phyloP scores from a whole-genome alignment of 2,888 invertebrate species.

The Acanthosepion pharaonis region DNA sequence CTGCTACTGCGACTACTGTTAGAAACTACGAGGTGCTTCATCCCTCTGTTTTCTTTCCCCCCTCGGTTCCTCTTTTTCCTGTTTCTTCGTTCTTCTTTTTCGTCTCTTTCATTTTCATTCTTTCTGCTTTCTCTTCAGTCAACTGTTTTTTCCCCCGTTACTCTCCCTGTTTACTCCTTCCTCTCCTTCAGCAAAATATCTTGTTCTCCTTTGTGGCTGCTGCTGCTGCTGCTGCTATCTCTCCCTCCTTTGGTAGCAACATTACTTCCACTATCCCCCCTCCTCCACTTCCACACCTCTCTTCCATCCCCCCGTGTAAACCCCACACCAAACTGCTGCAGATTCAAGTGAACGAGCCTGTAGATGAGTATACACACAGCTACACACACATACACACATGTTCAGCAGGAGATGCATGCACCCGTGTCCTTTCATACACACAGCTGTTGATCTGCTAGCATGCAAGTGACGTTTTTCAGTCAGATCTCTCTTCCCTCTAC shows the following conservation, averaged over 20 bases:
- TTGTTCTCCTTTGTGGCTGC: not conserved
- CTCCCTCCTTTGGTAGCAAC: no score
- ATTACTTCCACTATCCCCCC: no score
- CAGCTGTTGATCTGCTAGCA: not conserved
- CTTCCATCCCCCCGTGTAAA: not conserved
- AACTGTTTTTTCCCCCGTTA: not conserved
- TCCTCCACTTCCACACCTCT: not conserved
- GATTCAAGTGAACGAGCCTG: not conserved
- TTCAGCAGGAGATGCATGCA: not conserved
- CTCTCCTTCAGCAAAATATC: not conserved
- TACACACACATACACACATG: not conserved
- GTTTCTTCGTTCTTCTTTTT: not conserved
- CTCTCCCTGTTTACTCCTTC: not conserved
- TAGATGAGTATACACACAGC: not conserved
- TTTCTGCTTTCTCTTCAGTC: not conserved
- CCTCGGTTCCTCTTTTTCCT: not conserved
- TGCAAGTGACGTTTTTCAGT: conserved; percentile 33
- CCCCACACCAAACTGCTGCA: not conserved
- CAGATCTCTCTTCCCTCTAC: not conserved
- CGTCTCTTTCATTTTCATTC: no score
- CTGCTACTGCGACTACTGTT: not conserved
- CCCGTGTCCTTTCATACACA: not conserved
- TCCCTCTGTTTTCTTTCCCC: not conserved
- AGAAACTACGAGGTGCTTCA: not conserved
- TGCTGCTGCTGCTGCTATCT: not conserved